Evolutionary conservation across 2,113 vertebrate genomes (phyloP).

Genomic region (Vulpes lagopus): DNA sequence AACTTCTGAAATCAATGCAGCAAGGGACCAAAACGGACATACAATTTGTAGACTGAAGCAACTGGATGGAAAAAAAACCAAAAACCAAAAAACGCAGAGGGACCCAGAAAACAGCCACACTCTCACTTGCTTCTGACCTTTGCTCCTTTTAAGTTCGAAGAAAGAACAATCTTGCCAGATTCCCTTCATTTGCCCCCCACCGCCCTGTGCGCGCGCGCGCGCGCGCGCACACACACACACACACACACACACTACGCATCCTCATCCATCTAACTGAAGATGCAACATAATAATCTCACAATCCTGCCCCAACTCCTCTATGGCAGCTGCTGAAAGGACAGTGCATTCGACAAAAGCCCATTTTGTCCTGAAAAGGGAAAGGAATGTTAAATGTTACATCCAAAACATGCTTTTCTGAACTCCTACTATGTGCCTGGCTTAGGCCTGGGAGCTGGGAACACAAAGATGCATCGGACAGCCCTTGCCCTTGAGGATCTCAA

Average conservation of each 20-base stretch:
- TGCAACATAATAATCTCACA: conserved; percentile 27
- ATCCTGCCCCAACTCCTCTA: neutral
- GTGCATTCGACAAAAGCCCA: conserved; percentile 24
- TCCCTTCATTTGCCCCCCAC: neutral
- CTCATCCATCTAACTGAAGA: neutral
- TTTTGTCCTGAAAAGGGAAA: neutral
- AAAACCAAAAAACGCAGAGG: neutral
- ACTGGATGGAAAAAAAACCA: conserved; percentile 5
- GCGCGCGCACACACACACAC: neutral
- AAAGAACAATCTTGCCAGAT: neutral
- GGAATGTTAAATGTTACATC: conserved; percentile 38
- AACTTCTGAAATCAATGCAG: conserved; percentile 38
- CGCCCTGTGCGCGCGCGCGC: too few relatives aligned
- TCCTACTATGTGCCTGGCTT: conserved; percentile 14
- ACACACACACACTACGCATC: neutral
- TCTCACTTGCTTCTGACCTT: conserved; percentile 29
- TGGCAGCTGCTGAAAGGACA: neutral
- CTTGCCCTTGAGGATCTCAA: conserved; percentile 59
- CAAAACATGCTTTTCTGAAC: conserved; percentile 38
- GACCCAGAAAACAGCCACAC: neutral
- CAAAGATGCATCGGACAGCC: neutral
- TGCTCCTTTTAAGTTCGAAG: conserved; percentile 35
- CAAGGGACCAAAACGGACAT: neutral
- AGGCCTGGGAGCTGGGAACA: conserved; percentile 11
- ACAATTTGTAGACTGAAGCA: conserved; percentile 16